Evolutionary conservation across 1,140 invertebrate genomes (phyloP).

Genomic region (fruit fly (Drosophila melanogaster)): Release_6_plus_ISO1_MT NT_033777.3:19669501-19670000

Average conservation of each 20-base stretch:
- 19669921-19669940: conserved; percentile 92
- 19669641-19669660: conserved; percentile 95
- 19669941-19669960: conserved; percentile 90
- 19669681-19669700: conserved; percentile 98
- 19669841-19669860: conserved; percentile 13
- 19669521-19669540: conserved; percentile 82
- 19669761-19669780: conserved; percentile 96
- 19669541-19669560: conserved; percentile 81
- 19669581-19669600: conserved; percentile 84
- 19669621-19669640: conserved; percentile 91
- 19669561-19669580: conserved; percentile 63
- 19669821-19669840: neutral
- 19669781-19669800: conserved; percentile 94
- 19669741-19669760: conserved; percentile 91
- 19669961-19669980: conserved; percentile 88
- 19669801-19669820: conserved; percentile 90
- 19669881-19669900: conserved; percentile 94
- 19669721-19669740: conserved; percentile 97
- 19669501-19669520: conserved; percentile 81
- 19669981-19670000: rapidly evolving
- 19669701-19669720: conserved; percentile 93
- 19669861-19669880: conserved; percentile 93
- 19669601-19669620: conserved; percentile 88
- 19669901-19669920: conserved; percentile 93
- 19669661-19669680: conserved; percentile 91